Base-by-base conservation (phyloP, 2,888 invertebrate species). In the Ichneumon xanthorius region DNA sequence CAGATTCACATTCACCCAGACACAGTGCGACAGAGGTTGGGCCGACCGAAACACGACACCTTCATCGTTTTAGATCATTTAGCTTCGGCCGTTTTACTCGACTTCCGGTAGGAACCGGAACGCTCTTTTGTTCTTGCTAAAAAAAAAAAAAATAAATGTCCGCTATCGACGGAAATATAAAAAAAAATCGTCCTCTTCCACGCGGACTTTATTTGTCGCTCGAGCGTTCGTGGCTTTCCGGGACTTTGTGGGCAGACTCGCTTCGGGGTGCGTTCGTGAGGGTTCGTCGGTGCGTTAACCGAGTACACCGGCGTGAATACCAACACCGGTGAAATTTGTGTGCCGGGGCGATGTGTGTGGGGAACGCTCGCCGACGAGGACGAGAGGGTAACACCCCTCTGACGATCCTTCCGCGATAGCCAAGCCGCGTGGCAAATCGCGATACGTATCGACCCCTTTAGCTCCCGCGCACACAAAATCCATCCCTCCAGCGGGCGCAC, bases 391-490 rank as follows among this genome's bases (percentile, higher is more conserved):
- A 73, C 40, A 70, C 68, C 81, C 78, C 45, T 68, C 73, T 63
- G 48, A 73, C 75, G 78, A 70, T 81, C 73, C 86, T 87, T 82
- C 45, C 88, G 75, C 85, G 91, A 90, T 91, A 91, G 90, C 88
- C 88, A 86, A 84, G 88, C 87, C 88, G 89, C 89, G 87, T 90
- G 90, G 91, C 88, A 91, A 92, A 92, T 92, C 91, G 92, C 88
- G 91, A 91, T 92, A 92, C 90, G 88, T 92, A 92, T 91, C 92
- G 92, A 92, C 91, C 92, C 90, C 89, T 90, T 90, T 90, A 87
- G 82, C 84, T 82, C 84, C 70, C 85, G 76, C 88, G 53, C 81
- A 26, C 65, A 81, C 86, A 65, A 88, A 86, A 87, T 87, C 85
- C 86, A 87, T 87, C 86, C 80, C 84, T 67, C 77, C 65, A 61